Evolutionary conservation across 2,113 vertebrate genomes (phyloP), one percentile per base, ranked within the genome.

Genomic region (Cyanoramphus novaezelandiae): DNA sequence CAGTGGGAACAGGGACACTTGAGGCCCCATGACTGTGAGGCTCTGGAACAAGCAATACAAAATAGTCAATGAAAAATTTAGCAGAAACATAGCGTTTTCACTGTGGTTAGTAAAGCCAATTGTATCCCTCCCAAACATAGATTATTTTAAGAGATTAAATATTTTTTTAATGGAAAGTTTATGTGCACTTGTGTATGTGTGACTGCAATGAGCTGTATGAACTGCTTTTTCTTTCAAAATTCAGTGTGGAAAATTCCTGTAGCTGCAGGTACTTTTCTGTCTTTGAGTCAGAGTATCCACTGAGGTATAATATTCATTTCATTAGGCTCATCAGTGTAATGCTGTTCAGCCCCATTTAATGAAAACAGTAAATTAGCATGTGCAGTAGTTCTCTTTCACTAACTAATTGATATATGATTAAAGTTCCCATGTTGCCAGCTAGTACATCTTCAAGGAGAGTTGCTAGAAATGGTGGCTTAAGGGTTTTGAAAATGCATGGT

Each of bases 241-340:
- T 44, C 64, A 60, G 17, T n/a, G 13, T 67, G 82, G 82, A 94
- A 96, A 93, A 86, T 93, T 96, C 50, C 82, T 90, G 53, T 82
- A 79, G 39, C 69, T 93, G 86, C 39, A 92, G 86, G 44, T 94
- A 88, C 9, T 37, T 86, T 93, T 71, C 62, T 92, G 43, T 68
- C 53, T 95, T 72, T 82, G 65, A 92, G 46, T 88, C 69, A 46
- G 67, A 62, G 50, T 78, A 88, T 91, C 87, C 79, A 67, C 88
- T 84, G 70, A 97, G 93, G 94, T 86, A 72, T 76, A 93, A 94
- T 91, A 90, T 68, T 92, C 63, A 57, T 95, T 97, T 94, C 65
- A 94, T 97, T 97, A 96, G 53, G 20, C 46, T 93, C 65, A 91
- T 96, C 92, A 76, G 59, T 87, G 84, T 95, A 94, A 92, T 93